Conservation (phyloP, 30 jellyfish, hydroid and myxozoan species). For the Mastigias papua region DNA sequence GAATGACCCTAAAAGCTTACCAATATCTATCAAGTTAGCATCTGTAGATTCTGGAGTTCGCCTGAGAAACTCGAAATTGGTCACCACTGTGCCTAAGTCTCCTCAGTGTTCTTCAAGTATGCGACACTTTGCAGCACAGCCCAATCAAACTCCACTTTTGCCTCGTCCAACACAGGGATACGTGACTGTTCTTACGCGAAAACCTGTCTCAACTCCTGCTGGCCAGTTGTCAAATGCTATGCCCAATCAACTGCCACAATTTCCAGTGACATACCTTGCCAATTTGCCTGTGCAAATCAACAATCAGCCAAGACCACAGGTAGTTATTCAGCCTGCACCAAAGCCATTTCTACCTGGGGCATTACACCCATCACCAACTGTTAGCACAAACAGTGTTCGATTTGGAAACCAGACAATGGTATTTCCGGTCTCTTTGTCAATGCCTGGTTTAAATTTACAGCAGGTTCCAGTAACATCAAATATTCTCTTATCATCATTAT, state of each 20-base stretch:
- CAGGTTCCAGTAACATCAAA: constrained; percentile 41
- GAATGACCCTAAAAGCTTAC: constrained; percentile 31
- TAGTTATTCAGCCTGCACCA: constrained; percentile 57
- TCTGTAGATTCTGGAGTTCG: constrained; percentile 70
- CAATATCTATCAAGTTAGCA: constrained; percentile 55
- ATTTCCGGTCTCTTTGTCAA: constrained; percentile 53
- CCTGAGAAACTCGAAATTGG: constrained; percentile 29
- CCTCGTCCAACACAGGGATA: constrained; percentile 67
- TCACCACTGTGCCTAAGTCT: constrained; percentile 28
- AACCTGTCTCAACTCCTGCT: constrained; percentile 21
- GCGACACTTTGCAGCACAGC: not conserved
- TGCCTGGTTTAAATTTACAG: constrained; percentile 27
- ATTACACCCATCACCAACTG: constrained; percentile 12
- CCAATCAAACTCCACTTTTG: constrained; percentile 44
- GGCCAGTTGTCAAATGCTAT: constrained; percentile 9
- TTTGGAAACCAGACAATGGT: constrained; percentile 48
- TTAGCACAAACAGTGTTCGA: constrained; percentile 26
- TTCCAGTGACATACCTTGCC: constrained; percentile 63
- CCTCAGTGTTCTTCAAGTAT: not conserved
- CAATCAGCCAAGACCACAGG: constrained; percentile 35
- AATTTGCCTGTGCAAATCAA: constrained; percentile 35
- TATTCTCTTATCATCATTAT: constrained; percentile 14
- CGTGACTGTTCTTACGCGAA: constrained; percentile 51
- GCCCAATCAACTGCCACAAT: constrained; percentile 28
- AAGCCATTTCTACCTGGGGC: constrained; percentile 34